Percentiles rank a stretch among this genome's conserved stretches.
Conservation (phyloP, 2,113 vertebrate genomes). For the Laticauda colubrina region DNA sequence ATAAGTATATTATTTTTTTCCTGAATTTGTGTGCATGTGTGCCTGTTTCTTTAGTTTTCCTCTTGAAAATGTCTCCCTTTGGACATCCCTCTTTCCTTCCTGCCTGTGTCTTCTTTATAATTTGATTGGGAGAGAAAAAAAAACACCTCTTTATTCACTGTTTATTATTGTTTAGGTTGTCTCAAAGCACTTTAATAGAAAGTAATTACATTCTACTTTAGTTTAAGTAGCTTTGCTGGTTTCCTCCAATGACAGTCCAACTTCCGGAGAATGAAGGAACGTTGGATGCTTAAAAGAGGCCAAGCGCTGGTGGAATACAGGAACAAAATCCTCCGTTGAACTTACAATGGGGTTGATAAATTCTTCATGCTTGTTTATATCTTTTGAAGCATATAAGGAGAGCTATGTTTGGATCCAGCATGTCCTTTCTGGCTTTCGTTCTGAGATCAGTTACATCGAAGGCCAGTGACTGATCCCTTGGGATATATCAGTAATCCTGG, state of each 20-base stretch:
- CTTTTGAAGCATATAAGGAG: neutral
- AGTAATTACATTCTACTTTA: constrained; percentile 32
- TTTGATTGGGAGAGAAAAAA: constrained; percentile 9
- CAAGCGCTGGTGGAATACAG: neutral
- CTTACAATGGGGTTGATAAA: neutral
- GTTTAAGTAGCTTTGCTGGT: constrained; percentile 14
- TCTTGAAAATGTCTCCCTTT: neutral
- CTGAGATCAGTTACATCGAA: neutral
- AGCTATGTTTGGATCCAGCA: neutral
- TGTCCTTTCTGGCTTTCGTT: neutral
- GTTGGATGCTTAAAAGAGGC: constrained; percentile 1
- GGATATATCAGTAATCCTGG: neutral
- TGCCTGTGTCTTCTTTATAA: constrained; percentile 18
- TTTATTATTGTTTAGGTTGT: constrained; percentile 34
- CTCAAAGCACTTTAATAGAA: constrained; percentile 24
- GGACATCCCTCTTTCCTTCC: neutral
- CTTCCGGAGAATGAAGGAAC: constrained; percentile 1
- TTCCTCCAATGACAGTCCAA: constrained; percentile 23
- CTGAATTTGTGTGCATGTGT: no score
- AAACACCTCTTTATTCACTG: constrained; percentile 10
- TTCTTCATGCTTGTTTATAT: neutral
- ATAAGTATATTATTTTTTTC: no score
- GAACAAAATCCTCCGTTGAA: neutral
- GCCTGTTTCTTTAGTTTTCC: neutral
- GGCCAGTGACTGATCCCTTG: neutral